Conservation (phyloP, 2,797 vertebrate genomes). For the Pipistrellus nathusii region DNA sequence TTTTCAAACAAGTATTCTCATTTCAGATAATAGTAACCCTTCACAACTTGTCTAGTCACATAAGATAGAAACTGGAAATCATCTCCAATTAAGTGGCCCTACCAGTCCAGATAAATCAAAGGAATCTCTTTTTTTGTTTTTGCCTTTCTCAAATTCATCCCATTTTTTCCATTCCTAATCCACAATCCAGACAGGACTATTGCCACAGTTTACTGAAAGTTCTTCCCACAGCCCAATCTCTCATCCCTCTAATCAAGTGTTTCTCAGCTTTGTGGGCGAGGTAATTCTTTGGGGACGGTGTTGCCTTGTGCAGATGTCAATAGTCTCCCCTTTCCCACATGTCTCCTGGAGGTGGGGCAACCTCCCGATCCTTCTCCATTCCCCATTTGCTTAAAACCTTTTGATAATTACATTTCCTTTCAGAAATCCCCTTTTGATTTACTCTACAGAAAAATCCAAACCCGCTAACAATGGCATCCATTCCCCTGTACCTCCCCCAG, state of each 20-base stretch:
- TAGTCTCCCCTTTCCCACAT: neutral
- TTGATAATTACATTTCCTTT: neutral
- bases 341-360: neutral
- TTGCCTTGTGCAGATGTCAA: neutral
- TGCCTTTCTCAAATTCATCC: slow-evolving; percentile 26
- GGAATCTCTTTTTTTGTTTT: neutral
- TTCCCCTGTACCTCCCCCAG: no score
- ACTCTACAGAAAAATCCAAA: neutral
- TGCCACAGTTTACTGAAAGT: neutral
- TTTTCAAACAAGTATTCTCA: slow-evolving; percentile 56
- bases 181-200: neutral
- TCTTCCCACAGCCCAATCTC: neutral
- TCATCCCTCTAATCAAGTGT: neutral
- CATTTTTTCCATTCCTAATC: neutral
- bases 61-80: neutral
- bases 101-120: neutral
- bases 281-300: neutral
- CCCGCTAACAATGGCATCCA: no score
- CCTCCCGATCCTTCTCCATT: neutral
- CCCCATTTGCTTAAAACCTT: neutral
- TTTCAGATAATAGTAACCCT: neutral
- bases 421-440: neutral
- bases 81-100: neutral
- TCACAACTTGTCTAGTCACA: neutral
- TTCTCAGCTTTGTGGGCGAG: neutral